Percentiles rank a stretch among this genome's conserved stretches.
These are phyloP conservation scores for Alentia gelatinosa DNA, from an alignment of 2,888 invertebrate species.

Conservation along the genomic window DNA sequence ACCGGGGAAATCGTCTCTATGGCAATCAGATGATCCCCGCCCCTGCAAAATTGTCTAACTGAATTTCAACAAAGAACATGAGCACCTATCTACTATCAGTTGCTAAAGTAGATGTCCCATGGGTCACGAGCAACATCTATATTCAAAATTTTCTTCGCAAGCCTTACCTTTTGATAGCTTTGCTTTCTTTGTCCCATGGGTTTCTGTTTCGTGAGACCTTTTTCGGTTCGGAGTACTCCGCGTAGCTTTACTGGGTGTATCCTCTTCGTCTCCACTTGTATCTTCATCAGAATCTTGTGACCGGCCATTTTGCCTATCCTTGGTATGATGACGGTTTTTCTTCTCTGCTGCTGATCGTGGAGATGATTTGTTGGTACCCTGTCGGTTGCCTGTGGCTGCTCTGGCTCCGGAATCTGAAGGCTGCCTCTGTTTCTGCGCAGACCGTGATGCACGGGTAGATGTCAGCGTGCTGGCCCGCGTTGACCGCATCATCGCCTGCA, in stretches of 20 bases:
- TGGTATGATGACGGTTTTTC: background rate
- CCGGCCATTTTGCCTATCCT: background rate
- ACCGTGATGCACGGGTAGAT: background rate
- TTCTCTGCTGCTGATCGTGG: background rate
- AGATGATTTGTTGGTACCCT: background rate
- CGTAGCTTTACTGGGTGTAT: background rate
- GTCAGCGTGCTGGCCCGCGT: background rate
- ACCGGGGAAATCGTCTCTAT: no score
- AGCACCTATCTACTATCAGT: no score
- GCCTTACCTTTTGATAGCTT: slow-evolving; percentile 22
- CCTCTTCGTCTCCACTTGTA: background rate
- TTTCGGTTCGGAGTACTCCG: background rate
- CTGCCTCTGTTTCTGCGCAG: slow-evolving; percentile 6
- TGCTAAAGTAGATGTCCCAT: no score
- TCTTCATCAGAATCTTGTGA: background rate
- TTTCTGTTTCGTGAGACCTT: background rate
- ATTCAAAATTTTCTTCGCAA: no score
- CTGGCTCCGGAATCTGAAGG: background rate
- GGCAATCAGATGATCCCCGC: no score
- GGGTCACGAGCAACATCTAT: no score
- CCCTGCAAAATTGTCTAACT: no score
- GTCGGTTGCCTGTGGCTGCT: background rate
- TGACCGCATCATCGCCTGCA: slow-evolving; percentile 29
- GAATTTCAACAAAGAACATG: no score
- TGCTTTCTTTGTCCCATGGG: background rate